Conservation (phyloP, 1,140 invertebrate species). For the Zaprionus capensis region DNA sequence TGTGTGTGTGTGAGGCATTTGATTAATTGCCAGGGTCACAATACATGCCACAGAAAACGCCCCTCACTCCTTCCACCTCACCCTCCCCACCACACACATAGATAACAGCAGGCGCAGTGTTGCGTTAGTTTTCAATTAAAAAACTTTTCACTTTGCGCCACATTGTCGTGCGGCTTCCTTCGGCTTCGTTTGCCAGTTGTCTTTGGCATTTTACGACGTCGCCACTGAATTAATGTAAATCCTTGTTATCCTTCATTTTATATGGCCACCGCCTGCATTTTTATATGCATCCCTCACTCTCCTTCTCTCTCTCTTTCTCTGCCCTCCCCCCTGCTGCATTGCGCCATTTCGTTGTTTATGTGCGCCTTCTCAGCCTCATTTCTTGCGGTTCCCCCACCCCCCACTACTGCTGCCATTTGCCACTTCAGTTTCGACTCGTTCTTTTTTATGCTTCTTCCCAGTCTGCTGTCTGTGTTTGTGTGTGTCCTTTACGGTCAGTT, state of each 20-base stretch:
- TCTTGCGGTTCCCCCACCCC: neutral
- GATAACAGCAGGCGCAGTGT: constrained; percentile 31
- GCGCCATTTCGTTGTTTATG: constrained; percentile 42
- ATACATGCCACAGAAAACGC: constrained; percentile 13
- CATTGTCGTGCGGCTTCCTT: constrained; percentile 21
- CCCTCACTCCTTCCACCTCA: too few species aligned
- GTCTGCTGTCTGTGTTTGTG: neutral
- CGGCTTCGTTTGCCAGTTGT: neutral
- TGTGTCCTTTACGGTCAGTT: constrained; percentile 44
- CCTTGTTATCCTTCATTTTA: constrained; percentile 62
- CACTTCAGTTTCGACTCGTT: constrained; percentile 47
- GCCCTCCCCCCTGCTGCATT: constrained; percentile 30
- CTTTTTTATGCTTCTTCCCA: constrained; percentile 22
- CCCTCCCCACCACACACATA: too few species aligned
- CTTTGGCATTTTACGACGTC: constrained; percentile 42
- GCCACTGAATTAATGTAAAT: constrained; percentile 59
- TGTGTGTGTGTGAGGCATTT: constrained; percentile 17
- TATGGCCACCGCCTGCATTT: constrained; percentile 50
- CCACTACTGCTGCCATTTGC: constrained; percentile 8
- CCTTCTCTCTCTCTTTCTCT: neutral
- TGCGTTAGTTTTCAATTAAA: constrained; percentile 53
- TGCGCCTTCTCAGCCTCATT: constrained; percentile 19
- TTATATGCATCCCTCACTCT: constrained; percentile 33
- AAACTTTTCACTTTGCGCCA: constrained; percentile 45
- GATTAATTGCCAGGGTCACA: constrained; percentile 47